Evolutionary conservation across 2,888 invertebrate species (phyloP).

Genomic region (Sialis lutaria): DNA sequence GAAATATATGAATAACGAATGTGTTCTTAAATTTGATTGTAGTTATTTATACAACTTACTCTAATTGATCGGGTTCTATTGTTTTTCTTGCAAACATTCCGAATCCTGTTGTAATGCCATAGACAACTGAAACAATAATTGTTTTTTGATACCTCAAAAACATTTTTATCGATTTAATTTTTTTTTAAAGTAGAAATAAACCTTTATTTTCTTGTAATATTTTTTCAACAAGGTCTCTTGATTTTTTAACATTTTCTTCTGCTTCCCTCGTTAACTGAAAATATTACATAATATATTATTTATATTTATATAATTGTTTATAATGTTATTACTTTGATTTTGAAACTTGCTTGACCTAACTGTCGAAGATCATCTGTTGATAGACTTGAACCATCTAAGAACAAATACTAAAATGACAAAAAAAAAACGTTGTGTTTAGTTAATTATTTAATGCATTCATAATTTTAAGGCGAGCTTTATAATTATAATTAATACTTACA

Average conservation of each 20-base stretch:
- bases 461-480: not conserved
- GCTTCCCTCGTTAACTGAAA: slow-evolving; percentile 30
- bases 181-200: slow-evolving; percentile 11
- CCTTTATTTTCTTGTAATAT: slow-evolving; percentile 39
- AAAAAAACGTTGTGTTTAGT: too few species aligned
- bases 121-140: slow-evolving; percentile 23
- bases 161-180: too few species aligned
- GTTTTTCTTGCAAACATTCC: slow-evolving; percentile 41
- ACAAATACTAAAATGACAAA: too few species aligned
- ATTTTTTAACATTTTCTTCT: slow-evolving; percentile 29
- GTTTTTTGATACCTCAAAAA: too few species aligned
- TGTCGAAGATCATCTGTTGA: slow-evolving; percentile 34
- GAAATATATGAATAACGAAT: slow-evolving; percentile 8
- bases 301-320: not conserved
- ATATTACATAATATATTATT: not conserved
- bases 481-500: slow-evolving; percentile 11
- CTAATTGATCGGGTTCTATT: slow-evolving; percentile 34
- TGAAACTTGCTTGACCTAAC: slow-evolving; percentile 33
- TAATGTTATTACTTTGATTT: slow-evolving; percentile 27
- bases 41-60: slow-evolving; percentile 21
- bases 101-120: slow-evolving; percentile 46
- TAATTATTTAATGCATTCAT: too few species aligned
- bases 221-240: slow-evolving; percentile 35
- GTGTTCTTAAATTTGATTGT: not conserved
- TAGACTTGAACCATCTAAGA: slow-evolving; percentile 34